Conservation (phyloP, 2,797 vertebrate genomes). For the Podargus strigoides region DNA sequence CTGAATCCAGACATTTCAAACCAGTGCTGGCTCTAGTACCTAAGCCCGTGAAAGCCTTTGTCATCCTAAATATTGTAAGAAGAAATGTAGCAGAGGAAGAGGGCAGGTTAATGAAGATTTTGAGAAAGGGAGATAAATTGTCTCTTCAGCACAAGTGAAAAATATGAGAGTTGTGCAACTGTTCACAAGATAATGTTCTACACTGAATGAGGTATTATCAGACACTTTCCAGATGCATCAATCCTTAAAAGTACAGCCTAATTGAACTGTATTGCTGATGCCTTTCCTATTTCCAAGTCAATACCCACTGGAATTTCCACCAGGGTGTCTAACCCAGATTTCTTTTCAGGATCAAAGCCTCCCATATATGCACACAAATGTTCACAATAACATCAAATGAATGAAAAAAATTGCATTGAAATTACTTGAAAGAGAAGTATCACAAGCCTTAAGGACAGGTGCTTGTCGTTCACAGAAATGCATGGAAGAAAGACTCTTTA, state of each 20-base stretch:
- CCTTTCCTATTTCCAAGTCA: not conserved
- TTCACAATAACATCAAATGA: not conserved
- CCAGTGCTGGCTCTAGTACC: slow-evolving; percentile 69
- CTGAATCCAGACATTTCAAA: not conserved
- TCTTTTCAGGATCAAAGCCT: not conserved
- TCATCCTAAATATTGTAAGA: not conserved
- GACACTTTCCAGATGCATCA: not conserved
- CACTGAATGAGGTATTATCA: not conserved
- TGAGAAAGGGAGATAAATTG: not conserved
- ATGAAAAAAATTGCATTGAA: not conserved
- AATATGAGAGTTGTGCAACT: not conserved
- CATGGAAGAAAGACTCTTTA: not conserved
- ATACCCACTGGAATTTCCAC: not conserved
- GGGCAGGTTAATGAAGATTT: not conserved
- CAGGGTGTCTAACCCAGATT: not conserved
- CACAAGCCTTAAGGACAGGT: not conserved
- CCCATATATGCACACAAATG: not conserved
- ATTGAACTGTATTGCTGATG: not conserved
- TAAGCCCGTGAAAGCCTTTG: slow-evolving; percentile 17
- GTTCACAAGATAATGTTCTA: not conserved
- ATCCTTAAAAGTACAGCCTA: not conserved
- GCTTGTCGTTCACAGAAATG: not conserved
- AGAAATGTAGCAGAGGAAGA: not conserved
- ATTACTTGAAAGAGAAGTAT: not conserved
- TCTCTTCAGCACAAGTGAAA: not conserved